These are phyloP conservation scores for Xestia xanthographa DNA, from an alignment of 2,888 invertebrate genomes.

Conservation along the genomic window DNA sequence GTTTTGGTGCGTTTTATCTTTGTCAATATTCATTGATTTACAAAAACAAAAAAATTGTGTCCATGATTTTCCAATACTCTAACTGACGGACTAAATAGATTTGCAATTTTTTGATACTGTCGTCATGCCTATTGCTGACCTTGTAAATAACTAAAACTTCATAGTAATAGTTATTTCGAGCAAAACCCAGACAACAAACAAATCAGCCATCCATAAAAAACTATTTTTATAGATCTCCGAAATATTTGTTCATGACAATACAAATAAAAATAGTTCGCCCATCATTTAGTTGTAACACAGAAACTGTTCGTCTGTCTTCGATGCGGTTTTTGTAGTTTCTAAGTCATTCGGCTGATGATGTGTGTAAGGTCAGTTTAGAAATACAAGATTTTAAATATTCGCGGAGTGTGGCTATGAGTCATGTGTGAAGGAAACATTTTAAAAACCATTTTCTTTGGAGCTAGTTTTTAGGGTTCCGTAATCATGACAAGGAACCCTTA, in stretches of 20 bases:
- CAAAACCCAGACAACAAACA: slow-evolving; percentile 26
- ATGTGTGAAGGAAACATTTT: neutral
- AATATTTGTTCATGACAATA: slow-evolving; percentile 45
- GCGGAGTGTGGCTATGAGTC: neutral
- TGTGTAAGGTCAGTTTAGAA: neutral
- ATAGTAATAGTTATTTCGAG: slow-evolving; percentile 30
- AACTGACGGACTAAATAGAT: too few relatives aligned
- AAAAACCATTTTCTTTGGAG: neutral
- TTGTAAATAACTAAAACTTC: neutral
- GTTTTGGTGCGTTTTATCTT: too few relatives aligned
- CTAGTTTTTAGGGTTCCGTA: too few relatives aligned
- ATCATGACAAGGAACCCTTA: too few relatives aligned
- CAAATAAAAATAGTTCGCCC: slow-evolving; percentile 32
- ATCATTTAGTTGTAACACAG: slow-evolving; percentile 29
- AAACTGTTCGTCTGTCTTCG: slow-evolving; percentile 10
- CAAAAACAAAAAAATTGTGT: too few relatives aligned
- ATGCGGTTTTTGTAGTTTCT: neutral
- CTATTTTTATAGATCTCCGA: slow-evolving; percentile 20
- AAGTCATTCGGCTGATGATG: slow-evolving; percentile 6
- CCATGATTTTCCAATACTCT: too few relatives aligned
- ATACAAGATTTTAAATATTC: slow-evolving; percentile 6
- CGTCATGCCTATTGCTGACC: too few relatives aligned
- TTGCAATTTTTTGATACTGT: too few relatives aligned
- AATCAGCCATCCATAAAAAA: slow-evolving; percentile 16
- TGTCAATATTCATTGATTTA: too few relatives aligned